A percentile compares a stretch with the other conserved stretches of the same genome.
Evolutionary conservation across 2,888 invertebrate genomes (phyloP).

Genomic region (Hyppa rectilinea): DNA sequence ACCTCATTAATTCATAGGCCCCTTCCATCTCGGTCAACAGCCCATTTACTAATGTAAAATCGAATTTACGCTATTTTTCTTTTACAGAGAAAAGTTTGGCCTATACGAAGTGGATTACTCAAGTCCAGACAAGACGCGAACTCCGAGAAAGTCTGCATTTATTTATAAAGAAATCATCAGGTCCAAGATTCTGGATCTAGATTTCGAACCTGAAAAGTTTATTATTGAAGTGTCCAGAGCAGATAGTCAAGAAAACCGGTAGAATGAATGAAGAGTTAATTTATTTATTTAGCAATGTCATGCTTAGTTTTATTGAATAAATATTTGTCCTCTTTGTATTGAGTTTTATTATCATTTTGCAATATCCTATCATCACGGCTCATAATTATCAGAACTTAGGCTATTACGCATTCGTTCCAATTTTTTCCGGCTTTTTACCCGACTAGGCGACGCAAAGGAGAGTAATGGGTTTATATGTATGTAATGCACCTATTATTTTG

Average conservation of each 20-base stretch:
- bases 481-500: no score
- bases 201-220: conserved; percentile 78
- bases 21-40: not conserved
- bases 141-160: conserved; percentile 91
- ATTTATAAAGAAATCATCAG: conserved; percentile 86
- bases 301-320: not conserved
- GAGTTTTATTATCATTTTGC: not conserved
- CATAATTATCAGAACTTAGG: not conserved
- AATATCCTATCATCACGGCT: not conserved
- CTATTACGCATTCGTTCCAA: not conserved
- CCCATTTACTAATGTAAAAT: not conserved
- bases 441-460: no score
- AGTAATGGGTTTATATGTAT: no score
- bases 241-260: conserved; percentile 34
- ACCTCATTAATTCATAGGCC: not conserved
- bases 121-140: conserved; percentile 90
- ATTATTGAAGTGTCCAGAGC: conserved; percentile 56
- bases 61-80: not conserved
- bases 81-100: conserved; percentile 92
- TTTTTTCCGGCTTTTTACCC: no score
- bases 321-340: not conserved
- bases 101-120: conserved; percentile 92
- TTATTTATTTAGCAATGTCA: not conserved
- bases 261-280: conserved; percentile 1
- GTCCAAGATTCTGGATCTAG: conserved; percentile 76